A percentile compares a stretch with the other conserved stretches of the same genome.
These are phyloP conservation scores for Cavia aperea DNA, from an alignment of 2,113 vertebrate genomes.

Conservation along the genomic window DNA sequence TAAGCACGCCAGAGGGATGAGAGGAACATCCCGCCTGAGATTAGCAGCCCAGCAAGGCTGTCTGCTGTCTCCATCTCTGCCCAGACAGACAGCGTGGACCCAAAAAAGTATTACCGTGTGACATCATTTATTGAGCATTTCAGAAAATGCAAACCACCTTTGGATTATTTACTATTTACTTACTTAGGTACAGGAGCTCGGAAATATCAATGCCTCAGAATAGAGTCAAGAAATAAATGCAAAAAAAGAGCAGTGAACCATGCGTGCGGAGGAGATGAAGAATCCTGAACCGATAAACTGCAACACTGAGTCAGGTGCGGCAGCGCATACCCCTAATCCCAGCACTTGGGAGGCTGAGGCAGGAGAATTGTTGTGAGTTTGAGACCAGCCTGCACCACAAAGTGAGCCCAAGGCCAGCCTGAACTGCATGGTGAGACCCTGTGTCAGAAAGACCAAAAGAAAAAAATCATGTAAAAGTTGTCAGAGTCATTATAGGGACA, in stretches of 20 bases:
- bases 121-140: neutral
- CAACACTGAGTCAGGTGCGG: no score
- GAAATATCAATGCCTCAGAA: neutral
- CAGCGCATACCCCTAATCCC: no score
- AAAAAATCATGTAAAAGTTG: neutral
- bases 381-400: no score
- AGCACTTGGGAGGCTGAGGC: no score
- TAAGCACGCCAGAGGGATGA: neutral
- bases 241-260: neutral
- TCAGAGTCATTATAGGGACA: neutral
- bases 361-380: no score
- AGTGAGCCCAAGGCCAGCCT: no score
- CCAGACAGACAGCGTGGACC: neutral
- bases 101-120: neutral
- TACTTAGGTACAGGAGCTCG: neutral
- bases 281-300: neutral
- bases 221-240: neutral
- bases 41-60: neutral
- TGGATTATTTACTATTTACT: neutral
- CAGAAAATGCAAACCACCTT: neutral
- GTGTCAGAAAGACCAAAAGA: no score
- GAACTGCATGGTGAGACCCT: no score
- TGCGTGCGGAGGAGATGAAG: neutral
- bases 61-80: neutral
- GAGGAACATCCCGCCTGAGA: neutral